These are phyloP conservation scores for Caenorhabditis doughertyi DNA, from an alignment of 2,888 invertebrate species.

Conservation along the genomic window DNA sequence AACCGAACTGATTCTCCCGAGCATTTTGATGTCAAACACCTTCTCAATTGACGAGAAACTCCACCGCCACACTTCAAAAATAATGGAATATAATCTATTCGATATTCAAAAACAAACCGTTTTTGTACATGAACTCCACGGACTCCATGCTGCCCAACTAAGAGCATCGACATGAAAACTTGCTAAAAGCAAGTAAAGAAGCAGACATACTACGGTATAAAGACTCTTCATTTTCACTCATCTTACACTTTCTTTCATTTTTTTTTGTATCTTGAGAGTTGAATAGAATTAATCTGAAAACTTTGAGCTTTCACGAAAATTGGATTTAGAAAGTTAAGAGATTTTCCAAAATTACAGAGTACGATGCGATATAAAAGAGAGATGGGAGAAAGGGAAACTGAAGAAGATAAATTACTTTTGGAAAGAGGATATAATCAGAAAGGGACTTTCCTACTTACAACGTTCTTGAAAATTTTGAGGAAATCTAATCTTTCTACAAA, in stretches of 20 bases:
- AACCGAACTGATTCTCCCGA: constrained; percentile 71
- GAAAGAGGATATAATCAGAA: neutral
- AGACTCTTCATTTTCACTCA: constrained; percentile 30
- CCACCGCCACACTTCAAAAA: constrained; percentile 75
- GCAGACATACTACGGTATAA: constrained; percentile 35
- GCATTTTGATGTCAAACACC: constrained; percentile 78
- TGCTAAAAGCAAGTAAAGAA: constrained; percentile 14
- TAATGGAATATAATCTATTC: neutral
- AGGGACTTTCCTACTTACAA: too few species aligned
- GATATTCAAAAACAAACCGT: constrained; percentile 55
- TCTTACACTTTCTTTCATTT: constrained; percentile 33
- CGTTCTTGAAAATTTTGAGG: too few species aligned
- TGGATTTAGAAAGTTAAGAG: neutral
- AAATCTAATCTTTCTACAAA: too few species aligned
- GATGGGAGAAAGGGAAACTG: neutral
- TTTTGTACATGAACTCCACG: constrained; percentile 76
- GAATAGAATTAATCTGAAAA: neutral
- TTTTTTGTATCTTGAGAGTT: constrained; percentile 6
- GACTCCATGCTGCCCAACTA: constrained; percentile 75
- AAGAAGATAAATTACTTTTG: constrained; percentile 19
- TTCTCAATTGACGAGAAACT: constrained; percentile 76
- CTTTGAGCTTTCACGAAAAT: constrained; percentile 5
- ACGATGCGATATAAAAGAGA: constrained; percentile 13
- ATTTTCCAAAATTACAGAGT: constrained; percentile 17
- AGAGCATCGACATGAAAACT: constrained; percentile 39